These are phyloP conservation scores for Dolichoris vasculosae DNA, from an alignment of 1,140 invertebrate species.

Conservation along the genomic window DNA sequence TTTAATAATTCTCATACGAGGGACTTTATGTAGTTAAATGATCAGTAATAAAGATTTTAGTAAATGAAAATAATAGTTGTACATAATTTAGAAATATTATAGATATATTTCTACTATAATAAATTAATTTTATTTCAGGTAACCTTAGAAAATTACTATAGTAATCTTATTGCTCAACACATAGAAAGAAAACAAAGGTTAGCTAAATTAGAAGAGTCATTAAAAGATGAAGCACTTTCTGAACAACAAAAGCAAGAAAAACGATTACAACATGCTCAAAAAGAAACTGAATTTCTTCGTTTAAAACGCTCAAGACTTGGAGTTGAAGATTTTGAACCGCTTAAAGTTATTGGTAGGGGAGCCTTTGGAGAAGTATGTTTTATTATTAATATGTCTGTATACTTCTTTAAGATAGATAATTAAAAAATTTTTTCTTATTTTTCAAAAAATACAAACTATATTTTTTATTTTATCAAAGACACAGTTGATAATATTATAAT, in stretches of 20 bases:
- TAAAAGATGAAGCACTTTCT: constrained; percentile 93
- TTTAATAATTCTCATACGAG: no score
- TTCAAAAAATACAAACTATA: no score
- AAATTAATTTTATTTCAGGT: constrained; percentile 70
- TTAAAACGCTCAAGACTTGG: constrained; percentile 96
- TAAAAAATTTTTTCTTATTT: no score
- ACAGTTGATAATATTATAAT: no score
- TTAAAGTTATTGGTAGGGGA: constrained; percentile 97
- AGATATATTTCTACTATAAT: no score
- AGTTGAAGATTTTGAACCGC: constrained; percentile 98
- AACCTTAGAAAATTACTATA: constrained; percentile 99
- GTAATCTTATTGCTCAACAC: constrained; percentile 97
- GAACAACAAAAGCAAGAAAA: constrained; percentile 91
- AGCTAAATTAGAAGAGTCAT: constrained; percentile 93
- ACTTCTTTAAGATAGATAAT: no score
- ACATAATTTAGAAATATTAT: no score
- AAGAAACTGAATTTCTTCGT: constrained; percentile 98
- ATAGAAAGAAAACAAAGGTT: constrained; percentile 96
- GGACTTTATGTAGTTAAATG: no score
- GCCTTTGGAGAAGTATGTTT: constrained; percentile 99
- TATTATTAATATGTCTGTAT: no score
- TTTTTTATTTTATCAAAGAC: no score
- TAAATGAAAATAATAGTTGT: no score
- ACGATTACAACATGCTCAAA: constrained; percentile 95
- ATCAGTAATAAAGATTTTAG: no score